Evolutionary conservation across 1,140 invertebrate species (phyloP).

Genomic region (Medauroidea extradentata): DNA sequence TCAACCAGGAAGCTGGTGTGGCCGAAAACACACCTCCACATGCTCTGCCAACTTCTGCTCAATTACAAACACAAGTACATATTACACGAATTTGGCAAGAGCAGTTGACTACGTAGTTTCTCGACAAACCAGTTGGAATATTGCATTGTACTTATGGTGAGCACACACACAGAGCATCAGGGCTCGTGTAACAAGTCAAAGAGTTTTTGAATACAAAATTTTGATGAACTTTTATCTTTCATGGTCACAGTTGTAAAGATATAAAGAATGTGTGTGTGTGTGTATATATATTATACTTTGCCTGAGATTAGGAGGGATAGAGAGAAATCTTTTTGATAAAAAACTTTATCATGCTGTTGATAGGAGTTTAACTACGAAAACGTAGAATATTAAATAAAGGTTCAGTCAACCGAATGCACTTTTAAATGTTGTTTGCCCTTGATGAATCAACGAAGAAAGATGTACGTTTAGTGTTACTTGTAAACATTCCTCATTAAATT

Average conservation of each 20-base stretch:
- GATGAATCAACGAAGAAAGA: constrained; percentile 24
- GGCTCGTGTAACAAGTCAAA: constrained; percentile 10
- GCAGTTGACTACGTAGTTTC: no score
- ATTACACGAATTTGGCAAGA: no score
- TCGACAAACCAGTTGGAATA: no score
- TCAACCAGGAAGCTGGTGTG: background rate
- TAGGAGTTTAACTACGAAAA: constrained; percentile 24
- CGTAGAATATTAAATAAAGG: constrained; percentile 21
- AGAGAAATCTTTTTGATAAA: constrained; percentile 25
- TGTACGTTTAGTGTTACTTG: constrained; percentile 25
- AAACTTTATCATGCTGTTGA: constrained; percentile 28
- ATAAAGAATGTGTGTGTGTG: constrained; percentile 18
- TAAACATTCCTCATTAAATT: constrained; percentile 23
- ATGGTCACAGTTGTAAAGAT: constrained; percentile 26
- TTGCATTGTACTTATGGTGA: no score
- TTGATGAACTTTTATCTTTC: constrained; percentile 24
- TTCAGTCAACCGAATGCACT: constrained; percentile 21
- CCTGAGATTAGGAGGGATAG: constrained; percentile 26
- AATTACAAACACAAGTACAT: no score
- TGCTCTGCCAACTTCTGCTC: no score
- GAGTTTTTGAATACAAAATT: constrained; percentile 26
- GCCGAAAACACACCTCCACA: background rate
- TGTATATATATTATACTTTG: constrained; percentile 24
- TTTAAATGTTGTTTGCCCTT: constrained; percentile 21
- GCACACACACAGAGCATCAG: constrained; percentile 7